Base-by-base conservation (phyloP, 2,797 vertebrate genomes). In the Halcyon badia region DNA sequence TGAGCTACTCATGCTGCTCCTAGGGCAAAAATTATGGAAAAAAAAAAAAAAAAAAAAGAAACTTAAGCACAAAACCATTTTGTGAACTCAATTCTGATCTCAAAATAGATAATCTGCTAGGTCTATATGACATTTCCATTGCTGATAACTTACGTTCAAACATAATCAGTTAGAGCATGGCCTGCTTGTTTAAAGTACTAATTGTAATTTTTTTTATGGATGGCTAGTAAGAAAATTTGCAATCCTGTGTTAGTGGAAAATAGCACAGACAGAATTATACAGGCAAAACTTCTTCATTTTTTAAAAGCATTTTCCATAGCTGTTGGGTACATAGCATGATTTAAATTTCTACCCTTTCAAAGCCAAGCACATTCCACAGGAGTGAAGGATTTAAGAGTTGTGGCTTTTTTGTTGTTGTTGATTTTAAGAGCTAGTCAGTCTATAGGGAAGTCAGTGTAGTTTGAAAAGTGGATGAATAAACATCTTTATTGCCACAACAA, bases 381-480 rank as follows among this genome's bases (percentile, higher is more conserved):
- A 91, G 9, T 31, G 31, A 78, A 76, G 35, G 31, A 91, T 87
- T 91, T 94, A 68, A 80, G 52, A 94, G 35, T 60, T 77, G 31
- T 56, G 35, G 17, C 18, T 28, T 15, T 81, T 83, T 35, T 90
- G 48, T 25, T 83, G 56, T 22, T 85, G 56, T 37, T 87, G 30
- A 49, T 92, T 82, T 61, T 79, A 94, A 83, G 81, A 90, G n/a
- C 61, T 61, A 51, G n/a, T 84, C 69, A 87, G 19, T 42, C 78
- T 83, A 54, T 10, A 82, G 33, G 26, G 33, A 79, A 72, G 31
- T 57, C 64, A 87, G 42, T 9, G 26, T 31, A 70, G 62, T 17
- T 84, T 82, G 61, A 89, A 51, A 95, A 87, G n/a, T 61, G 25
- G 28, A 77, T 57, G 52, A 76, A 80, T 75, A 94, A 97, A 93